phyloP scores from a whole-genome alignment of 2,888 invertebrate genomes.

The Parascotia fuliginaria region DNA sequence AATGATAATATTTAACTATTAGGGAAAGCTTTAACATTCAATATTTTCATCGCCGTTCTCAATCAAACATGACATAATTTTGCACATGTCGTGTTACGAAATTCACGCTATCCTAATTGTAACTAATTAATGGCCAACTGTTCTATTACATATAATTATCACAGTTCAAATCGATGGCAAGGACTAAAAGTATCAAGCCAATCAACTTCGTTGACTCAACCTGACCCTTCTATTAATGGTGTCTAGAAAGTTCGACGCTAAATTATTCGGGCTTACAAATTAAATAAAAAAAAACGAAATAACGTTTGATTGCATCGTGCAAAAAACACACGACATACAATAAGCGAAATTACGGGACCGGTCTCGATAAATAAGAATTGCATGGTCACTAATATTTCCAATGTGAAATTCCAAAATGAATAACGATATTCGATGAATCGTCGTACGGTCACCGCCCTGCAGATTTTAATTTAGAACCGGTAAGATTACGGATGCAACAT shows the following conservation, averaged over 20 bases:
- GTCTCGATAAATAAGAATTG: constrained; percentile 39
- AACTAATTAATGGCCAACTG: constrained; percentile 16
- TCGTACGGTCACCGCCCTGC: constrained; percentile 39
- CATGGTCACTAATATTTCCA: constrained; percentile 47
- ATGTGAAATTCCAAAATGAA: constrained; percentile 39
- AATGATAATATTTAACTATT: no score
- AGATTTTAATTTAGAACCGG: constrained; percentile 5
- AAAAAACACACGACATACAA: constrained; percentile 20
- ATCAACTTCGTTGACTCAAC: constrained; percentile 59
- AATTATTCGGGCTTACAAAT: constrained; percentile 25
- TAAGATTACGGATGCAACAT: neutral
- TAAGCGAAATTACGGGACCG: constrained; percentile 37
- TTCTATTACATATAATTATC: constrained; percentile 48
- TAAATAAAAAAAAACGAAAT: constrained; percentile 28
- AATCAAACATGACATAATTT: constrained; percentile 1
- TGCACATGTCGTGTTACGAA: constrained; percentile 11
- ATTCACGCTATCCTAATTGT: constrained; percentile 16
- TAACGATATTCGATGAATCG: constrained; percentile 20
- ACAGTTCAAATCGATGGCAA: constrained; percentile 57
- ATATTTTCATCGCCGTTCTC: neutral
- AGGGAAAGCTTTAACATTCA: no score
- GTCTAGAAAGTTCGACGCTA: constrained; percentile 65
- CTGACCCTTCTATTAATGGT: constrained; percentile 57
- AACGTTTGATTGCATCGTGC: constrained; percentile 20
- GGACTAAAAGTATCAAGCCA: constrained; percentile 54